phyloP scores from a whole-genome alignment of 1,140 invertebrate species.

The Drosophila erecta region DNA sequence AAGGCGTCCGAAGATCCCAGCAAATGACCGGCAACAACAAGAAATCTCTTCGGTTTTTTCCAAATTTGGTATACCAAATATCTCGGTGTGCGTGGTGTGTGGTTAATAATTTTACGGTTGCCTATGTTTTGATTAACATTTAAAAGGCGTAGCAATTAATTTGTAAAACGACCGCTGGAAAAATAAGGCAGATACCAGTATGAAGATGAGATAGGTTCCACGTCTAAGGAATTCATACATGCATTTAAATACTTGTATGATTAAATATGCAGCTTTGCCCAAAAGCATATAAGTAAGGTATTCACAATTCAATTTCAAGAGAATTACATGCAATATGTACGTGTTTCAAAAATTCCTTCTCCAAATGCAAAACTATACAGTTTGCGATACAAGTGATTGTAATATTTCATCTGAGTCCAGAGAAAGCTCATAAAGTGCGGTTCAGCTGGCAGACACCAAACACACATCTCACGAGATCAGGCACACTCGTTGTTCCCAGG shows the following conservation, averaged over 20 bases:
- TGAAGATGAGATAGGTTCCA: not conserved
- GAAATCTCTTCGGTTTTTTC: not conserved
- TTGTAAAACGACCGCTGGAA: slow-evolving; percentile 54
- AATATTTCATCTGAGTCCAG: not conserved
- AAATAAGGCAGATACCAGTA: slow-evolving; percentile 8
- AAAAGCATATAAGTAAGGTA: no score
- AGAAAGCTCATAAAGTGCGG: not conserved
- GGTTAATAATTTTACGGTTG: slow-evolving; percentile 46
- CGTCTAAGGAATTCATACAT: no score
- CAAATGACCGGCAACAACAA: slow-evolving; percentile 9
- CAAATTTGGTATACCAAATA: not conserved
- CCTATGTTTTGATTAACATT: slow-evolving; percentile 77
- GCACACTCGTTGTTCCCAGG: slow-evolving; percentile 13
- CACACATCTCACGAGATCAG: slow-evolving; percentile 19
- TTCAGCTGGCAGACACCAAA: not conserved
- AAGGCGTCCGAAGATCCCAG: slow-evolving; percentile 58
- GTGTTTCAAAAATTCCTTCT: not conserved
- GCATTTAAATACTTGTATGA: no score
- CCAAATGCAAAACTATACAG: not conserved
- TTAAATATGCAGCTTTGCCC: no score
- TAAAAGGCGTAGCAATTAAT: slow-evolving; percentile 80
- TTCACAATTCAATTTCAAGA: no score
- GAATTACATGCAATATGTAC: no score
- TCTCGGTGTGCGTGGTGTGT: not conserved
- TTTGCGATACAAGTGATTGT: not conserved